Evolutionary conservation across 2,888 invertebrate species (phyloP).

Genomic region (Drosophila tanythrix): DNA sequence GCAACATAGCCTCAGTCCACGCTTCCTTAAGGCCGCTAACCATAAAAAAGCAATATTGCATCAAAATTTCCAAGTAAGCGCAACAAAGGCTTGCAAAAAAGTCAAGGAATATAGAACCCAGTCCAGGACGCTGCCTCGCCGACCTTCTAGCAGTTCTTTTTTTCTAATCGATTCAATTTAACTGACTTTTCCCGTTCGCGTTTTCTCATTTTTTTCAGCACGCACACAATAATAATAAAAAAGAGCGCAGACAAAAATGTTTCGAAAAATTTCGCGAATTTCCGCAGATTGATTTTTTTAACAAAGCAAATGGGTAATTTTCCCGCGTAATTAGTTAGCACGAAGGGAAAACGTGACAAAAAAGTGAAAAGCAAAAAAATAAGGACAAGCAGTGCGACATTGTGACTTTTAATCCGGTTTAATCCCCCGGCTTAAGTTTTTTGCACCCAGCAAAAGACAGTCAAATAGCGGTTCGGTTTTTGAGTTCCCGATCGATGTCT

Average conservation of each 20-base stretch:
- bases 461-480: slow-evolving; percentile 34
- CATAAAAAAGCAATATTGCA: slow-evolving; percentile 43
- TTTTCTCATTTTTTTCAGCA: slow-evolving; percentile 22
- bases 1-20: slow-evolving; percentile 17
- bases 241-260: slow-evolving; percentile 22
- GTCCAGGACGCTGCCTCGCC: not conserved
- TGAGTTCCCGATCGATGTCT: slow-evolving; percentile 10
- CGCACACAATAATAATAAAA: slow-evolving; percentile 51
- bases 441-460: slow-evolving; percentile 49
- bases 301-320: slow-evolving; percentile 74
- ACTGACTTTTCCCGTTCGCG: slow-evolving; percentile 61
- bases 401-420: slow-evolving; percentile 79
- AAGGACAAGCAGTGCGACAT: slow-evolving; percentile 58
- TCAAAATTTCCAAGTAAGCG: slow-evolving; percentile 47
- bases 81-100: slow-evolving; percentile 78
- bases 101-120: slow-evolving; percentile 62
- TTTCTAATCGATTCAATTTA: slow-evolving; percentile 79
- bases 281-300: slow-evolving; percentile 38
- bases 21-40: slow-evolving; percentile 7
- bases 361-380: slow-evolving; percentile 50
- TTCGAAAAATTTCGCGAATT: slow-evolving; percentile 69
- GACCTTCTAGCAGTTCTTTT: slow-evolving; percentile 38
- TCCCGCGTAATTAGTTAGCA: slow-evolving; percentile 70
- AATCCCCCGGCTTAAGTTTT: slow-evolving; percentile 80
- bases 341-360: slow-evolving; percentile 63